Percentiles rank a stretch among this genome's conserved stretches.
Conservation (phyloP, 2,113 vertebrate genomes). For the Saimiri boliviensis region DNA sequence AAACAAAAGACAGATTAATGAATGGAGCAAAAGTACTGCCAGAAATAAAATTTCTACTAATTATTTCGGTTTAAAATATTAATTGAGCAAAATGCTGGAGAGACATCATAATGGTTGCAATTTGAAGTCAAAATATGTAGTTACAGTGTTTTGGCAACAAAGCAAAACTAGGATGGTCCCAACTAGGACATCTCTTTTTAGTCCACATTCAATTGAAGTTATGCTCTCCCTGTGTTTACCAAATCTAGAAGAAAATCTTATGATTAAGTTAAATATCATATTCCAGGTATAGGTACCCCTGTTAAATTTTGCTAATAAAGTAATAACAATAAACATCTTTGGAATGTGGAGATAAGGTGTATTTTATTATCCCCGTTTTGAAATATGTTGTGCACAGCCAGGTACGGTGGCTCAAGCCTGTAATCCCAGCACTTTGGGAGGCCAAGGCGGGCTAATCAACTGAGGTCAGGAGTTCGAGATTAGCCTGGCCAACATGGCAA, state of each 20-base stretch:
- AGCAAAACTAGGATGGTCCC: not conserved
- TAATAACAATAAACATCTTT: not conserved
- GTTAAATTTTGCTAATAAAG: not conserved
- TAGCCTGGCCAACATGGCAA: too few relatives aligned
- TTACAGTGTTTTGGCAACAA: not conserved
- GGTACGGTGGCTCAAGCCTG: too few relatives aligned
- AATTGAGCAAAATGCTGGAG: not conserved
- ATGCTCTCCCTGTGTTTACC: not conserved
- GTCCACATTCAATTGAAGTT: not conserved
- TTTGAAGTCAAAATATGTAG: not conserved
- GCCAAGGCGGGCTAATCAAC: too few relatives aligned
- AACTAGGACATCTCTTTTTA: not conserved
- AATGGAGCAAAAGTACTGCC: not conserved
- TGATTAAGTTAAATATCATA: not conserved
- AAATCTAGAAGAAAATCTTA: not conserved
- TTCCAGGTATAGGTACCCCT: not conserved
- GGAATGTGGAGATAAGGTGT: not conserved
- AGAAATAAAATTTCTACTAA: not conserved
- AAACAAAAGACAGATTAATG: not conserved
- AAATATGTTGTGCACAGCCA: not conserved
- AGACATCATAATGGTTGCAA: not conserved
- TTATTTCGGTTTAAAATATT: not conserved
- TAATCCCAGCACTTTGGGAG: too few relatives aligned
- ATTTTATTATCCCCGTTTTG: constrained; percentile 7
- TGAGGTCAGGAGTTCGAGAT: too few relatives aligned